Evolutionary conservation across 2,113 vertebrate genomes (phyloP).

Genomic region (Semnornis frantzii): DNA sequence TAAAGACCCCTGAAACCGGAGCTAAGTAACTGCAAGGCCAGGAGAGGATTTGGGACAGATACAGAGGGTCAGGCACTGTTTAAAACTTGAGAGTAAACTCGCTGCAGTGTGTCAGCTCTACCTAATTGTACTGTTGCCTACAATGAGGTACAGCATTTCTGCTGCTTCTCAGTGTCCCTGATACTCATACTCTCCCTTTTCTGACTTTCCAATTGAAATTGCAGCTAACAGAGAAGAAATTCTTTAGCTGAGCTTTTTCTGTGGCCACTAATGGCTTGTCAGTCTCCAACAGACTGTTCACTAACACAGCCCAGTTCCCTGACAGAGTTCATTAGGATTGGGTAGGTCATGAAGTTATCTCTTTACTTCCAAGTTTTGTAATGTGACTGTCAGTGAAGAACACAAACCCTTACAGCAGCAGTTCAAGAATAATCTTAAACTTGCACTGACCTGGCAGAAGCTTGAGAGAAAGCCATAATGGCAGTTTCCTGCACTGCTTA

Average conservation of each 20-base stretch:
- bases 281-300: background rate
- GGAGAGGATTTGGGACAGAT: accelerated
- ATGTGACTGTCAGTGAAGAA: background rate
- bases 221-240: background rate
- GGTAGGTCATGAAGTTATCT: background rate
- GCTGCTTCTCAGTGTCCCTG: background rate
- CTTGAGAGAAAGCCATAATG: background rate
- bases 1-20: background rate
- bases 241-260: background rate
- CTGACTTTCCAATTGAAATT: background rate
- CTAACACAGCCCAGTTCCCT: background rate
- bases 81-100: background rate
- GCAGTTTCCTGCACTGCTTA: background rate
- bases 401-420: background rate
- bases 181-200: background rate
- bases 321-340: background rate
- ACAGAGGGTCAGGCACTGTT: background rate
- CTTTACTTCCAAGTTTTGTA: background rate
- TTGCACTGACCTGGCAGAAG: constrained; percentile 24
- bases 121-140: background rate
- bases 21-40: background rate
- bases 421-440: constrained; percentile 6
- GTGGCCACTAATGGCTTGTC: background rate
- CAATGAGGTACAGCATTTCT: background rate
- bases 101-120: background rate